phyloP scores from a whole-genome alignment of 2,113 vertebrate species.

The Serinus canaria region DNA sequence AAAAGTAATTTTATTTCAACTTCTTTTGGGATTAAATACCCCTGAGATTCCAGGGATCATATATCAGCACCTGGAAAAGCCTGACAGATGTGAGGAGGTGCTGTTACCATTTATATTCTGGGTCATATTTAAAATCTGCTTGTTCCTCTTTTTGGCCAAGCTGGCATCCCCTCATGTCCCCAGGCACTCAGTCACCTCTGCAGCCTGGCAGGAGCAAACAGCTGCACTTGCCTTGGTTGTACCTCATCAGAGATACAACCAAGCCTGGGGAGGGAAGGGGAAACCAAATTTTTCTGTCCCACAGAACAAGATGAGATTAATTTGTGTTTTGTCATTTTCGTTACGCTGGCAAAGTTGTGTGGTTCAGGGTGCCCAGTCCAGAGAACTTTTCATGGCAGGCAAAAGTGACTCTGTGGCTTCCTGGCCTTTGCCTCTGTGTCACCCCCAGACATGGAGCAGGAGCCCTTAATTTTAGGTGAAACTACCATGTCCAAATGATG shows the following conservation, averaged over 20 bases:
- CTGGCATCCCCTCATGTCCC: neutral
- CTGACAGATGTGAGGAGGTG: neutral
- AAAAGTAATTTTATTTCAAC: neutral
- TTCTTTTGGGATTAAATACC: neutral
- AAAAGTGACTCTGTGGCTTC: neutral
- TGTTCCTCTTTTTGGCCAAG: neutral
- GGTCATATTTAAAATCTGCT: neutral
- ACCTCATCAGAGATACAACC: no score
- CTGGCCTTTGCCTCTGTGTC: neutral
- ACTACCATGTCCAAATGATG: accelerated
- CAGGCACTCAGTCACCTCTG: neutral
- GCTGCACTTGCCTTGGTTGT: neutral
- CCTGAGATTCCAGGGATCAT: neutral
- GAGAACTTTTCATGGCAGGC: neutral
- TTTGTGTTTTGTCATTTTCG: accelerated
- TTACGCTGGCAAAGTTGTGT: neutral
- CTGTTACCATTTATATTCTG: neutral
- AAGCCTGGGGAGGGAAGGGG: neutral
- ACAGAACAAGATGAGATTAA: neutral
- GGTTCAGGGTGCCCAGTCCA: neutral
- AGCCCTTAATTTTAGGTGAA: neutral
- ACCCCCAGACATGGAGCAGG: accelerated
- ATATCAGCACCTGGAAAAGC: neutral
- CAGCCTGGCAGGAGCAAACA: neutral
- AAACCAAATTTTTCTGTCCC: neutral